These are phyloP conservation scores for Orchesella cincta DNA, from an alignment of 1,140 invertebrate species.

Conservation along the genomic window DNA sequence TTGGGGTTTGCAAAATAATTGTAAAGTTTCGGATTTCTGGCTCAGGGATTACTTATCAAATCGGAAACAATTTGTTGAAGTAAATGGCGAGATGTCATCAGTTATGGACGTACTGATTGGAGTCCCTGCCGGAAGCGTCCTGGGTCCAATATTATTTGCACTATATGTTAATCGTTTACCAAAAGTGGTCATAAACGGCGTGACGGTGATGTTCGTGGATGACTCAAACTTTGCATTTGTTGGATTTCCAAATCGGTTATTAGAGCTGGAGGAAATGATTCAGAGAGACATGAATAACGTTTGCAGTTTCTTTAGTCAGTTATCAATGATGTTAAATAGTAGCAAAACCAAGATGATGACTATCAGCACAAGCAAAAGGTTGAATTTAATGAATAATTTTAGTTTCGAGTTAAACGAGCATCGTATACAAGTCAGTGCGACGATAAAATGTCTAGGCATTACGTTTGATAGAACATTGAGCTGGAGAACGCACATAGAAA, in stretches of 20 bases:
- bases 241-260: neutral
- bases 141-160: neutral
- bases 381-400: neutral
- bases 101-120: neutral
- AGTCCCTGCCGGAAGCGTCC: neutral
- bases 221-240: neutral
- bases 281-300: neutral
- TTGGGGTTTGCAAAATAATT: neutral
- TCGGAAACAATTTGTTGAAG: neutral
- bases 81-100: neutral
- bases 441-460: neutral
- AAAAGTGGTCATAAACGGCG: neutral
- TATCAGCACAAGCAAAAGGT: neutral
- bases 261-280: neutral
- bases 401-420: neutral
- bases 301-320: neutral
- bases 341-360: neutral
- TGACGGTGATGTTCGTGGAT: neutral
- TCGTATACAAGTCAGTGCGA: neutral
- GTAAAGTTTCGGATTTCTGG: neutral
- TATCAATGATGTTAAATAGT: neutral
- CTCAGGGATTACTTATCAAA: neutral
- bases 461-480: neutral
- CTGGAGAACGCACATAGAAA: neutral
- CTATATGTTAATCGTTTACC: neutral